Percentiles rank a stretch among this genome's conserved stretches.
Conservation (phyloP, 2,888 invertebrate genomes). For the Noctua janthe region DNA sequence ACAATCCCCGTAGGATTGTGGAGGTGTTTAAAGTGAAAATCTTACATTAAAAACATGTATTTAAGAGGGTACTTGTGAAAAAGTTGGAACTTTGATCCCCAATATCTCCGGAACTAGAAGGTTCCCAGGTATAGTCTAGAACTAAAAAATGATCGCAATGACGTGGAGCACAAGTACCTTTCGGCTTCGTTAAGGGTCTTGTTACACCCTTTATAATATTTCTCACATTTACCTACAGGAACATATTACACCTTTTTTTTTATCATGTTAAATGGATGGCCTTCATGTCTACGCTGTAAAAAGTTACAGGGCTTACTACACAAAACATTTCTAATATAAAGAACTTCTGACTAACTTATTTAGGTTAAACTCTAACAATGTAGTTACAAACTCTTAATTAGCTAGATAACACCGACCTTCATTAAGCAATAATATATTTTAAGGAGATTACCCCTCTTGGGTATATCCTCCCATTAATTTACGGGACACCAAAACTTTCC, state of each 20-base stretch:
- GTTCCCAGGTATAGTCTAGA: no score
- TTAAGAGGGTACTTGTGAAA: no score
- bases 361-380: neutral
- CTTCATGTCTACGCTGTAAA: neutral
- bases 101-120: no score
- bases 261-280: neutral
- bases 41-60: no score
- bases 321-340: neutral
- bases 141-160: no score
- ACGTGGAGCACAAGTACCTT: no score
- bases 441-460: conserved; percentile 13
- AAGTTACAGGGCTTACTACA: neutral
- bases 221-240: no score
- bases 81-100: no score
- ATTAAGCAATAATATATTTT: conserved; percentile 34
- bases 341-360: neutral
- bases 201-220: neutral
- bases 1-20: no score
- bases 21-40: no score
- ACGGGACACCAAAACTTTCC: conserved; percentile 14
- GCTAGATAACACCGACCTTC: conserved; percentile 24
- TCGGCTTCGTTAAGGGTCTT: no score
- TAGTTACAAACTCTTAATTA: conserved; percentile 36
- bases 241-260: neutral
- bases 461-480: conserved; percentile 13